Conservation (phyloP, 2,113 vertebrate genomes). For the Recurvirostra avosetta region DNA sequence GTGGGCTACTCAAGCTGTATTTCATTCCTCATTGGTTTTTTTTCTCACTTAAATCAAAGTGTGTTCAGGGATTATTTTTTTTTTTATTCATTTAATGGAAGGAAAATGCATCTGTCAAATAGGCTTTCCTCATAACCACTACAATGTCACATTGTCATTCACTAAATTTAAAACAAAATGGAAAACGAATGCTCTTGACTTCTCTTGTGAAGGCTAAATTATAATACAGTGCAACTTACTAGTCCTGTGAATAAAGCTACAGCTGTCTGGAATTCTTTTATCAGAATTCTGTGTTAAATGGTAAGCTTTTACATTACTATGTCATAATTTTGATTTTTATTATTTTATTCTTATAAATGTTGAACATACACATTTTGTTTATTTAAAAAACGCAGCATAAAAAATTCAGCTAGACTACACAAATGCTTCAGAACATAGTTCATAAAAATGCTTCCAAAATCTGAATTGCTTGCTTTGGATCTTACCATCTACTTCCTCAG, state of each 20-base stretch:
- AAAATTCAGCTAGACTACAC: constrained; percentile 1
- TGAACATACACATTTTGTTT: neutral
- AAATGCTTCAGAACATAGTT: constrained; percentile 30
- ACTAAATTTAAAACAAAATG: constrained; percentile 8
- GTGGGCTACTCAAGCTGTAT: neutral
- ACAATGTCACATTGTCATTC: neutral
- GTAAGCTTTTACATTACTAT: neutral
- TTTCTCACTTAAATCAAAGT: neutral
- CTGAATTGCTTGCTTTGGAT: constrained; percentile 43
- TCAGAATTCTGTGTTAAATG: constrained; percentile 32
- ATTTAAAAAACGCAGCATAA: neutral
- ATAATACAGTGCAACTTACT: neutral
- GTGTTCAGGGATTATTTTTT: neutral
- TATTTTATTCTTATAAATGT: neutral
- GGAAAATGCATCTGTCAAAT: neutral
- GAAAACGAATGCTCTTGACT: constrained; percentile 29
- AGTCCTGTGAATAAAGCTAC: constrained; percentile 12
- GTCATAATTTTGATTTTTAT: neutral
- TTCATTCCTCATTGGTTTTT: neutral
- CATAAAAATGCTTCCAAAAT: constrained; percentile 52
- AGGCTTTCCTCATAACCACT: neutral
- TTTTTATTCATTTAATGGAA: neutral
- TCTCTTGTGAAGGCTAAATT: neutral
- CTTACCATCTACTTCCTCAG: constrained; percentile 7
- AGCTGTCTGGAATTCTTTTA: constrained; percentile 33